Conservation (phyloP, 2,113 vertebrate genomes). For the Lethenteron reissneri region DNA sequence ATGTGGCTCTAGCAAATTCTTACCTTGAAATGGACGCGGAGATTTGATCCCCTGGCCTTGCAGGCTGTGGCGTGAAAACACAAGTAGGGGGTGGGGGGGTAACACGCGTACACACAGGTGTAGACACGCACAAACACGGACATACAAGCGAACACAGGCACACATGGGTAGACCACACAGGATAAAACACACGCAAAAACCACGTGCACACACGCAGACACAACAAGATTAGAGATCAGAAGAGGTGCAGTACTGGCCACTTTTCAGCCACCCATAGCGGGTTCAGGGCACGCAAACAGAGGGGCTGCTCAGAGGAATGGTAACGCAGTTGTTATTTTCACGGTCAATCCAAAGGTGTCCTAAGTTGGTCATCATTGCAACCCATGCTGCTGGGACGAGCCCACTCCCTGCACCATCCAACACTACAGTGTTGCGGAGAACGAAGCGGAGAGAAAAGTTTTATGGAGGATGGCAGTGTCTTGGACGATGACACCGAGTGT, state of each 20-base stretch:
- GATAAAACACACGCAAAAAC: not conserved
- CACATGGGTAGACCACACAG: too few species aligned
- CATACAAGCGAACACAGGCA: too few species aligned
- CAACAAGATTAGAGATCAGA: not conserved
- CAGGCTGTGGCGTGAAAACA: conserved; percentile 31
- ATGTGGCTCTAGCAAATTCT: not conserved
- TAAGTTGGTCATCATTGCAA: not conserved
- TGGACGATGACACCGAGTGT: not conserved
- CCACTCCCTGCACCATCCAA: too few species aligned
- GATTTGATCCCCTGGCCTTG: conserved; percentile 79
- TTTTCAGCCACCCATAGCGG: too few species aligned
- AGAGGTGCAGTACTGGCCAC: not conserved
- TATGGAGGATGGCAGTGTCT: not conserved
- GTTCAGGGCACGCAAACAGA: not conserved
- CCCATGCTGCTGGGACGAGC: not conserved
- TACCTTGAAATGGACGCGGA: conserved; percentile 93
- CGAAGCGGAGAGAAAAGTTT: not conserved
- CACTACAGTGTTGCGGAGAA: not conserved
- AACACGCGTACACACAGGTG: too few species aligned
- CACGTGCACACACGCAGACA: not conserved
- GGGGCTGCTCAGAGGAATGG: not conserved
- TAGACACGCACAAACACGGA: too few species aligned
- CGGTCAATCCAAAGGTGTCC: not conserved
- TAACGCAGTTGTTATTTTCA: not conserved
- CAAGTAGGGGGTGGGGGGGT: too few species aligned